Evolutionary conservation across 2,113 vertebrate species (phyloP).

Genomic region (Pseudorectes ferrugineus): DNA sequence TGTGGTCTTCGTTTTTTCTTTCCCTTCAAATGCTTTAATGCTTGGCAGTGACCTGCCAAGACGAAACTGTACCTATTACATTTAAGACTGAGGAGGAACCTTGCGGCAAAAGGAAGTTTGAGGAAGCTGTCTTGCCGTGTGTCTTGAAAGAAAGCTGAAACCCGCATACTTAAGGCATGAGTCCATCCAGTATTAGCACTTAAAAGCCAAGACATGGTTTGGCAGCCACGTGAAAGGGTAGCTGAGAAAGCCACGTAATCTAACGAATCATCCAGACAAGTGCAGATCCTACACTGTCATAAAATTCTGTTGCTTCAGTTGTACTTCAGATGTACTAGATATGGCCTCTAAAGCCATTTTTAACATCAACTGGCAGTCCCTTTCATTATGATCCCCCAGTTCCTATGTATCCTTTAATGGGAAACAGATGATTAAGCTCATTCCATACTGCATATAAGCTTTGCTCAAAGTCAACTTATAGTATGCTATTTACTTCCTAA

Average conservation of each 20-base stretch:
- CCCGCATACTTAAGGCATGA: not conserved
- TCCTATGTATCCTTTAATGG: not conserved
- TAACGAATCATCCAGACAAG: not conserved
- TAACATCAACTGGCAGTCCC: not conserved
- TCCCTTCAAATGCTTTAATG: not conserved
- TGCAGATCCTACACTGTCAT: not conserved
- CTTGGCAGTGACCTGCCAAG: not conserved
- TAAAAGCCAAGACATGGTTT: not conserved
- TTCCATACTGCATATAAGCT: not conserved
- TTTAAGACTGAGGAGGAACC: not conserved
- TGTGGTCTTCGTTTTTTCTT: not conserved
- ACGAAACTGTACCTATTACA: not conserved
- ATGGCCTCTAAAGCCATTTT: not conserved
- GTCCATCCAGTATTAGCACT: not conserved
- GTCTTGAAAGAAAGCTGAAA: not conserved
- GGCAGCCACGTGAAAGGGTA: not conserved
- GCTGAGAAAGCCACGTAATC: not conserved
- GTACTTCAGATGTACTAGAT: not conserved
- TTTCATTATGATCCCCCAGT: not conserved
- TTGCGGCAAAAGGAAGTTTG: not conserved
- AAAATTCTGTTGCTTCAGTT: not conserved
- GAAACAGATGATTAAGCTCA: not conserved
- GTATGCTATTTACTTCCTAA: not conserved
- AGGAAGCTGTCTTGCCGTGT: not conserved
- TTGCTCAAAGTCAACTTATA: not conserved